phyloP scores from a whole-genome alignment of 2,113 vertebrate species.

The Rousettus leschenaultii region DNA sequence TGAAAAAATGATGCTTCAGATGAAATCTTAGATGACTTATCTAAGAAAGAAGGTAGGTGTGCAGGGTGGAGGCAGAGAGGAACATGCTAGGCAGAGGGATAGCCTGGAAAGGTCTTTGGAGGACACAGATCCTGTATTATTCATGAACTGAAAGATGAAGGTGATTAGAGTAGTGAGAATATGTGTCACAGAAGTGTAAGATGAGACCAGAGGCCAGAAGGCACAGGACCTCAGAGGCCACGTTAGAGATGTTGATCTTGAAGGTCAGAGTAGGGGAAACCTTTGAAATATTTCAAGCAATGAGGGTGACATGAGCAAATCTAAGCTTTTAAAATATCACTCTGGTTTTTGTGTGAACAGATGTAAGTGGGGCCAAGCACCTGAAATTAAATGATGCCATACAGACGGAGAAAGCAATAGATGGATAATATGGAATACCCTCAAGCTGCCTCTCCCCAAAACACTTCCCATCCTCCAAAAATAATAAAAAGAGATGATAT shows the following conservation, averaged over 20 bases:
- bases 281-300: background rate
- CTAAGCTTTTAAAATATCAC: background rate
- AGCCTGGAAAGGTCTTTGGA: background rate
- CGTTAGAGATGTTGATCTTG: background rate
- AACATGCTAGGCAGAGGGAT: background rate
- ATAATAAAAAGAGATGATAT: background rate
- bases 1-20: background rate
- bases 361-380: background rate
- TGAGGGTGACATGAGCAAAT: background rate
- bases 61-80: background rate
- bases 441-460: background rate
- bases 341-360: background rate
- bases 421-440: background rate
- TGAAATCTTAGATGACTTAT: background rate
- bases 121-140: background rate
- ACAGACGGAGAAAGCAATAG: background rate
- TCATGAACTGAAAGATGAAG: background rate
- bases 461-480: background rate
- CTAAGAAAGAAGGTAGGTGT: background rate
- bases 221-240: too few species aligned
- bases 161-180: background rate
- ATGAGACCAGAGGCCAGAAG: background rate
- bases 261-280: background rate
- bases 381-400: background rate
- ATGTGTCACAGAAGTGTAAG: background rate